Base-by-base conservation (phyloP, 1,140 invertebrate species). In the Brachionus manjavacas region DNA sequence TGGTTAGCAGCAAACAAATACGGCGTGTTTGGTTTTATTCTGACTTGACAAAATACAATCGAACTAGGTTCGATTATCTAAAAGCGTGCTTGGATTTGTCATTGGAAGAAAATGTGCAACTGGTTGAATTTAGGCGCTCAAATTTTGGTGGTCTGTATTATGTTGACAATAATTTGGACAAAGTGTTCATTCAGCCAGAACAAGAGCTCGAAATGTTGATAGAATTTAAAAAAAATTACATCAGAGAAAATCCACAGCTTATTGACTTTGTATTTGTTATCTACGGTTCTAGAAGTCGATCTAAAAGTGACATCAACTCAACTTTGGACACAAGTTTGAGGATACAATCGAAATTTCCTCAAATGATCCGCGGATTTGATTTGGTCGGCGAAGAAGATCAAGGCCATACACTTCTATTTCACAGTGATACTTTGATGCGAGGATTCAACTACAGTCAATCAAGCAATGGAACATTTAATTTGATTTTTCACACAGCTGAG, bases 301-400 rank as follows among this genome's bases (percentile, higher is more conserved):
- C 76, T 3, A 64, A 39, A 49, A 76, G 41, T 49, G 20, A 25
- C n/a, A 76, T 76, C 16, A 25, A 76, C 7, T 28, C 41, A 25
- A 25, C 20, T 76, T 20, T 76, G 20, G 41, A 76, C 3, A 12
- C 72, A 3, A 31, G n/a, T 49, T 49, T 83, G 28, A 46, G 35
- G n/a, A 28, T 86, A 4, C 60, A 85, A 68, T 11, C 83, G 9
- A 85, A 85, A 84, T 87, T 85, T 85, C 86, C 87, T 1, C 12
- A 86, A 52, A 60, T 86, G 43, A 84, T 87, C 28, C 79, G 84
- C 0, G 87, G 86, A 28, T 87, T 83, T 85, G 87, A 87, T 78
- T 20, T 87, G n/a, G 86, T 86, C 11, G 85, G 70, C n/a, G 86
- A 87, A 83, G 87, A 87, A 85, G 87, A 87, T 49, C 55, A 52